Conservation (phyloP, 2,888 invertebrate species). For the Criorhina ranunculi region DNA sequence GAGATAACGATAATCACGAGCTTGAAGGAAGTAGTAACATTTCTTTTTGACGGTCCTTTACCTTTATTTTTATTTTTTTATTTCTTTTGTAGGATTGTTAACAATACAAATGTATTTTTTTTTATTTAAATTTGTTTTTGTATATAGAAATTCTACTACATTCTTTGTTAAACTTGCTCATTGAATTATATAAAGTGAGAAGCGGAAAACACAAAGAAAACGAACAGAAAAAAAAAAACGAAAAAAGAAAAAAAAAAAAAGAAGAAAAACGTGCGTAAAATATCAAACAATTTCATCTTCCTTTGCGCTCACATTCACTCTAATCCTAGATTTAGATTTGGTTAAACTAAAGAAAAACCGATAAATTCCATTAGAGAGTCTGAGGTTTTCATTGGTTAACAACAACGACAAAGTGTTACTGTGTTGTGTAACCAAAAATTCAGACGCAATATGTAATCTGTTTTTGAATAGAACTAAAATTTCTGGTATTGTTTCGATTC, state of each 20-base stretch:
- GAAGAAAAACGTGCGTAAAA: constrained; percentile 14
- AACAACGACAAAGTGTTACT: constrained; percentile 13
- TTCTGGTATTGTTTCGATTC: constrained; percentile 95
- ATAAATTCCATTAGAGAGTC: not conserved
- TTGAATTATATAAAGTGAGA: constrained; percentile 30
- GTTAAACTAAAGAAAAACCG: not conserved
- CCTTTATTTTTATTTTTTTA: not conserved
- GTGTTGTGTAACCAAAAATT: constrained; percentile 11
- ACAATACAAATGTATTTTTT: constrained; percentile 46
- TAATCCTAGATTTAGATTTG: constrained; percentile 19
- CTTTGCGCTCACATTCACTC: constrained; percentile 4
- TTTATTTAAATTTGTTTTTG: constrained; percentile 17
- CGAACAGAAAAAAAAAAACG: constrained; percentile 5
- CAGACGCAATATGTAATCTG: constrained; percentile 2
- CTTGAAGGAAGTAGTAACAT: too few species aligned
- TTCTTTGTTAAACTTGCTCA: constrained; percentile 2
- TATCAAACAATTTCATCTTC: not conserved
- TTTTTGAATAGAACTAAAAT: constrained; percentile 86
- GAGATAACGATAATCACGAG: too few species aligned
- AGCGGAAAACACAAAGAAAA: constrained; percentile 9
- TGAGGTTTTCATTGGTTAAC: constrained; percentile 26
- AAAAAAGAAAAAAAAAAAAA: not conserved
- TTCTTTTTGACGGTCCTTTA: not conserved
- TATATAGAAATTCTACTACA: constrained; percentile 43
- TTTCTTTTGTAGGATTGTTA: constrained; percentile 47